These are phyloP conservation scores for Plebejus melissa DNA, from an alignment of 2,888 invertebrate species.

Conservation along the genomic window DNA sequence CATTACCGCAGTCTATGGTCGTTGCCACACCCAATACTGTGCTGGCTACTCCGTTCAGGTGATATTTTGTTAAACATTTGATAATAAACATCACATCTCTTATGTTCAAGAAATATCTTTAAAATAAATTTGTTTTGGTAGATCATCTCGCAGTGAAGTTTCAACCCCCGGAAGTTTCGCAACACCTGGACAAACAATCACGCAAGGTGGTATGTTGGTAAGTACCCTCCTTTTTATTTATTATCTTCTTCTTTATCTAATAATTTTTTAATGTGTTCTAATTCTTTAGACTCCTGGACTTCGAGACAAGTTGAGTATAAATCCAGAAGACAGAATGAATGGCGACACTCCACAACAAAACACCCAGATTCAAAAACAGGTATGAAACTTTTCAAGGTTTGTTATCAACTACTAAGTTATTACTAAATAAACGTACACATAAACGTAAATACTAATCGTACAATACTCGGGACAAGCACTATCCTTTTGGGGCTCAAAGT, in stretches of 20 bases:
- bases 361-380: constrained; percentile 84
- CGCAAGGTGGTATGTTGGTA: constrained; percentile 51
- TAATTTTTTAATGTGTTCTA: no score
- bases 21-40: constrained; percentile 94
- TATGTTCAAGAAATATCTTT: not conserved
- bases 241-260: no score
- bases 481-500: no score
- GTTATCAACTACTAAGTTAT: no score
- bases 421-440: no score
- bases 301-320: constrained; percentile 96
- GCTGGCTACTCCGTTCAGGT: constrained; percentile 90
- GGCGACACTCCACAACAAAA: constrained; percentile 85
- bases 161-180: constrained; percentile 79
- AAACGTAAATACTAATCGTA: no score
- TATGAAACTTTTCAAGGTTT: constrained; percentile 40
- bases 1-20: constrained; percentile 83
- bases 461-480: no score
- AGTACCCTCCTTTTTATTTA: constrained; percentile 33
- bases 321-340: constrained; percentile 89
- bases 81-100: not conserved
- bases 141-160: constrained; percentile 83
- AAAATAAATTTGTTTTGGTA: constrained; percentile 36
- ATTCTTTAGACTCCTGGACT: constrained; percentile 82
- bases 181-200: constrained; percentile 72
- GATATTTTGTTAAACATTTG: constrained; percentile 28